Base-by-base conservation (phyloP, 2,797 vertebrate genomes). In the Lagorchestes hirsutus region DNA sequence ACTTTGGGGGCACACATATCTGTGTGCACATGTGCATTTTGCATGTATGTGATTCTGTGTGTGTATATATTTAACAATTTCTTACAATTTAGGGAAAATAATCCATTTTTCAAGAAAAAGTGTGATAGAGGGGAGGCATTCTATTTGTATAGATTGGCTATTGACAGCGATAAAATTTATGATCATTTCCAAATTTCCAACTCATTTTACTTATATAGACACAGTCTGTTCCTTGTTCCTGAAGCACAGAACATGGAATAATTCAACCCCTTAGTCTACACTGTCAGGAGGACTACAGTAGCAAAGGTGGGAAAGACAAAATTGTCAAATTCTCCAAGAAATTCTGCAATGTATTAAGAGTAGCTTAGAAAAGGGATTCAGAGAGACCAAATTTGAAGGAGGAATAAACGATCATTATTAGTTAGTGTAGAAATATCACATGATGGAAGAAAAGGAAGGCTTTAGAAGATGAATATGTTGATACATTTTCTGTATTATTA, bases 321-420 rank as follows among this genome's bases (percentile, higher is more conserved):
- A 90, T 93, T 95, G 82, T n/a, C 40, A 46, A 95, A 91, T 94
- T 94, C 29, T 55, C 31, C 50, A 96, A 62, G 95, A 95, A 92
- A 93, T 93, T 90, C 91, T n/a, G 92, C 50, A 28, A 14, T 34
- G 5, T 24, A 3, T 50, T 90, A 92, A 95, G 10, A 13, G 18
- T 31, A 58, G 5, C 22, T 94, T 91, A 92, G 28, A 10, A 6
- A 27, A 16, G 67, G 46, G 56, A 95, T 29, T 91, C 34, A 95
- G 54, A 93, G 31, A 27, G 96, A 27, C n/a, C n/a, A 50, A n/a
- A 91, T 55, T 90, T 62, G 54, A 92, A 94, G 57, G 82, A 90
- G 29, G 62, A 95, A 90, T 18, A 82, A 57, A 52, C 28, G 24
- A 40, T 82, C n/a, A 24, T 82, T 46, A 46, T 82, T 24, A 82